Evolutionary conservation across 2,888 invertebrate genomes (phyloP).

Genomic region (Blomia tropicalis): DNA sequence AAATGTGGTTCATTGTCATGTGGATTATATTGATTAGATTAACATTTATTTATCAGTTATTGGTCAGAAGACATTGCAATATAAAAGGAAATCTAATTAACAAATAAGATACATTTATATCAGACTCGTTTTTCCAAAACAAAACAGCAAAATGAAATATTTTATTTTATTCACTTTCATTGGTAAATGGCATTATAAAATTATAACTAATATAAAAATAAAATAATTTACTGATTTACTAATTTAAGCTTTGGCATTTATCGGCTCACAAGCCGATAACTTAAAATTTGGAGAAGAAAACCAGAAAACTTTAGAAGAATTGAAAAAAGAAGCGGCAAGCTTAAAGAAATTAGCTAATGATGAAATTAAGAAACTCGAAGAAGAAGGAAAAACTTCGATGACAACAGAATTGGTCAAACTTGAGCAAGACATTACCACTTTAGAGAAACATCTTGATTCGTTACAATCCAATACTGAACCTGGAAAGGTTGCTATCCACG

Average conservation of each 20-base stretch:
- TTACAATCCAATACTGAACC: constrained; percentile 6
- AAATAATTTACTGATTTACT: neutral
- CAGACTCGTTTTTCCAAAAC: too few relatives aligned
- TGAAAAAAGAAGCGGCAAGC: neutral
- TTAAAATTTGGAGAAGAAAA: too few relatives aligned
- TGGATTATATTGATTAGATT: too few relatives aligned
- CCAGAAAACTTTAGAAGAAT: neutral
- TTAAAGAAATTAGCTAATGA: neutral
- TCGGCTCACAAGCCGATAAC: too few relatives aligned
- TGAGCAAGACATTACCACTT: neutral
- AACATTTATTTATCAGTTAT: too few relatives aligned
- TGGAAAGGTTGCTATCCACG: neutral
- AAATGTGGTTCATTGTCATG: too few relatives aligned
- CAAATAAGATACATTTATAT: too few relatives aligned
- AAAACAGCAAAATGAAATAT: neutral
- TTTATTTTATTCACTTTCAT: neutral
- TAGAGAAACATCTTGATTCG: neutral
- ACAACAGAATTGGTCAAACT: neutral
- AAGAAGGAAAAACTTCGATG: neutral
- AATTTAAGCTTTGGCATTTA: constrained; percentile 5
- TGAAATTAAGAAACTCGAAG: constrained; percentile 8
- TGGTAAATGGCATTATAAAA: neutral
- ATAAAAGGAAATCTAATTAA: too few relatives aligned
- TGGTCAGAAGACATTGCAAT: too few relatives aligned
- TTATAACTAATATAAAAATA: neutral